These are phyloP conservation scores for Cryptocephalus moraei DNA, from an alignment of 2,888 invertebrate genomes.

Conservation along the genomic window DNA sequence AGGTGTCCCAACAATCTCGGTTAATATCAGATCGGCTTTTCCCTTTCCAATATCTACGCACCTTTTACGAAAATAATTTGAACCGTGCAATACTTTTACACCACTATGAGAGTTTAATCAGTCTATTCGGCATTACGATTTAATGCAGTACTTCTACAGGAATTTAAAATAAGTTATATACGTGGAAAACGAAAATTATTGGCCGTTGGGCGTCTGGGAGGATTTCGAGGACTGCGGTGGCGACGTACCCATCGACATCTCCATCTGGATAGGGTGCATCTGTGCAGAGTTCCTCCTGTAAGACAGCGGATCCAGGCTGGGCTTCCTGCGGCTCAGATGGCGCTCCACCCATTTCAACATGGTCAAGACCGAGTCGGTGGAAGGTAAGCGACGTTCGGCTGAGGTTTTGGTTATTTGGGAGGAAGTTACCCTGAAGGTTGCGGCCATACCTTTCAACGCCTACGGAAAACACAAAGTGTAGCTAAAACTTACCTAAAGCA, in stretches of 20 bases:
- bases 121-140: too few species aligned
- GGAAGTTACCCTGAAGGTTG: conserved; percentile 80
- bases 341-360: conserved; percentile 86
- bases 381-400: conserved; percentile 77
- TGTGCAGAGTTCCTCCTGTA: conserved; percentile 56
- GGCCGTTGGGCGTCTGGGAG: not conserved
- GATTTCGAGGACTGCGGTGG: not conserved
- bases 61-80: too few species aligned
- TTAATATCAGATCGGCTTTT: too few species aligned
- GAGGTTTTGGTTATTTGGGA: conserved; percentile 78
- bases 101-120: too few species aligned
- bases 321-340: conserved; percentile 70
- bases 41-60: too few species aligned
- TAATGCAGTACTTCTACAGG: too few species aligned
- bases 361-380: conserved; percentile 80
- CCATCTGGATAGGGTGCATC: conserved; percentile 60
- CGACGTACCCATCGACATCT: conserved; percentile 30
- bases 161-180: not conserved
- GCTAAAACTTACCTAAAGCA: too few species aligned
- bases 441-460: conserved; percentile 89
- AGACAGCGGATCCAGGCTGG: conserved; percentile 37
- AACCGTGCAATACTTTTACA: too few species aligned
- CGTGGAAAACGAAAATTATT: not conserved
- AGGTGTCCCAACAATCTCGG: too few species aligned
- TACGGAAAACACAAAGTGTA: conserved; percentile 27